Percentiles rank a stretch among this genome's conserved stretches.
These are phyloP conservation scores for Siniperca scherzeri DNA, from an alignment of 2,797 vertebrate genomes.

Conservation along the genomic window DNA sequence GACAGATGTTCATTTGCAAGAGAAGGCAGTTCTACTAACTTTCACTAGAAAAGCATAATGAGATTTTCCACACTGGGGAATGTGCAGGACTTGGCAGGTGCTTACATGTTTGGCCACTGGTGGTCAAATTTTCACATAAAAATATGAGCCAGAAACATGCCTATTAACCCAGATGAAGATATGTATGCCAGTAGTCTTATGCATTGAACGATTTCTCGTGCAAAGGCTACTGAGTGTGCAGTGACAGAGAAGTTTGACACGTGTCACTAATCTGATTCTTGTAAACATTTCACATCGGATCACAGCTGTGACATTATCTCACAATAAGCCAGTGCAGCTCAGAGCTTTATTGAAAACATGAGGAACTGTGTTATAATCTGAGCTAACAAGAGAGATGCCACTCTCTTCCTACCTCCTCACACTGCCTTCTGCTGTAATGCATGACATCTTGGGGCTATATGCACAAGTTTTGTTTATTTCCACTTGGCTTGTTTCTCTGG, in stretches of 20 bases:
- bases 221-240: background rate
- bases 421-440: slow-evolving; percentile 19
- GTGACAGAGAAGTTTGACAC: slow-evolving; percentile 10
- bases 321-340: slow-evolving; percentile 9
- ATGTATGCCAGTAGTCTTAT: background rate
- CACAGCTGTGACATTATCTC: slow-evolving; percentile 20
- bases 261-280: slow-evolving; percentile 39
- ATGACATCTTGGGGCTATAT: slow-evolving; percentile 43
- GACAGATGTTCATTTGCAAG: slow-evolving; percentile 50
- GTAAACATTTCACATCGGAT: slow-evolving; percentile 29
- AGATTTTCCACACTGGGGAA: slow-evolving; percentile 5
- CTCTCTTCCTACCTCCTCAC: slow-evolving; percentile 21
- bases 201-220: background rate
- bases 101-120: background rate
- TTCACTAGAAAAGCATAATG: slow-evolving; percentile 10
- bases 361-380: slow-evolving; percentile 21
- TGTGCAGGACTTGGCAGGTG: background rate
- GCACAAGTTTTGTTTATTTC: slow-evolving; percentile 67
- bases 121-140: background rate
- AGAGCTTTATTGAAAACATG: slow-evolving; percentile 29
- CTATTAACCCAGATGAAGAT: background rate
- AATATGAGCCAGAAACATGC: background rate
- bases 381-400: slow-evolving; percentile 32
- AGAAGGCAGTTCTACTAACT: slow-evolving; percentile 14
- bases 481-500: slow-evolving; percentile 42